A percentile compares a stretch with the other conserved stretches of the same genome.
Conservation (phyloP, 1,140 invertebrate species). For the Metopolophium dirhodum region DNA sequence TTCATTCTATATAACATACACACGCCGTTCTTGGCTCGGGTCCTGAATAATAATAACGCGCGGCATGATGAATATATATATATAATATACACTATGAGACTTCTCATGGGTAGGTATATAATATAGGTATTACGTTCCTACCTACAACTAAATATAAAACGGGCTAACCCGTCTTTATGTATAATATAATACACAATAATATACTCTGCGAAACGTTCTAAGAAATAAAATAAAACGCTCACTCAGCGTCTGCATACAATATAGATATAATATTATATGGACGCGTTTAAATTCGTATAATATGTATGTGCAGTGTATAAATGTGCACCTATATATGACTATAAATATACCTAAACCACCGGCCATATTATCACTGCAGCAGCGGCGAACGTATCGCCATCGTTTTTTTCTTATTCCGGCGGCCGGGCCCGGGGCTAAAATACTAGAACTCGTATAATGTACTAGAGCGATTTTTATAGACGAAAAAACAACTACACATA, state of each 20-base stretch:
- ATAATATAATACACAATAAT: not conserved
- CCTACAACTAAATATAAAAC: not conserved
- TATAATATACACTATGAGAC: not conserved
- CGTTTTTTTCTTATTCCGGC: not conserved
- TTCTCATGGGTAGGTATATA: not conserved
- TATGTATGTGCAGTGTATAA: no score
- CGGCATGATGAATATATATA: not conserved
- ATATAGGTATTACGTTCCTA: slow-evolving; percentile 3
- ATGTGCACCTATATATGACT: not conserved
- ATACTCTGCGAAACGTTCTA: slow-evolving; percentile 4
- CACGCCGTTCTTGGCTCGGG: slow-evolving; percentile 30
- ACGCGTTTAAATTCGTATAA: not conserved
- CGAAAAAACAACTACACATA: slow-evolving; percentile 2
- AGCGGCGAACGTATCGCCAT: not conserved
- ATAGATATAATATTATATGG: no score
- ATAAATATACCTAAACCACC: not conserved
- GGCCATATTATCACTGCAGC: not conserved
- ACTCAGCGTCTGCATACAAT: not conserved
- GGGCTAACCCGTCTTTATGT: slow-evolving; percentile 31
- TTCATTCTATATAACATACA: not conserved
- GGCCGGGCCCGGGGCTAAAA: not conserved
- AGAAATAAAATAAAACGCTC: slow-evolving; percentile 14
- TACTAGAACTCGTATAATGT: not conserved
- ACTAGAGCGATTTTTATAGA: not conserved
- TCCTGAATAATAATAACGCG: slow-evolving; percentile 49